These are phyloP conservation scores for Neogobius melanostomus DNA, from an alignment of 2,113 vertebrate species.

Conservation along the genomic window DNA sequence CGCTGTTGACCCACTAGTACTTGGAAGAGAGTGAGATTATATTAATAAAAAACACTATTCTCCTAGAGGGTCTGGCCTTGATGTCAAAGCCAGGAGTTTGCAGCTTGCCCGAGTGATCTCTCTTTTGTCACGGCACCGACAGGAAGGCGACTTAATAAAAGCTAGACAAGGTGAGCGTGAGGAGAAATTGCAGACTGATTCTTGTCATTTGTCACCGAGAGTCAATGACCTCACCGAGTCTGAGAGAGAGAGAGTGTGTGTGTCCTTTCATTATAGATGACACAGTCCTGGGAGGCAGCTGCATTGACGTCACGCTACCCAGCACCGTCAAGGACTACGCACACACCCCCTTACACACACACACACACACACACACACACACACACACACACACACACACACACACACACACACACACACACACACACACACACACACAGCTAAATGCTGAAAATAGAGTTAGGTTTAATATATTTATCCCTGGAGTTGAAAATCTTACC, in stretches of 20 bases:
- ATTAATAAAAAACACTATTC: background rate
- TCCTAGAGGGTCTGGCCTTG: slow-evolving; percentile 23
- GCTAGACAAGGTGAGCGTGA: slow-evolving; percentile 46
- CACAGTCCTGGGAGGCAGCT: slow-evolving; percentile 71
- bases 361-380: too few relatives aligned
- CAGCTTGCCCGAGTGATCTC: slow-evolving; percentile 12
- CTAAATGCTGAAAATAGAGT: too few relatives aligned
- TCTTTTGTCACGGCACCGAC: background rate
- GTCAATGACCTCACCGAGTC: slow-evolving; percentile 38
- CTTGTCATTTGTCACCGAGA: slow-evolving; percentile 54
- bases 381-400: too few relatives aligned
- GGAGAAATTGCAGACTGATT: slow-evolving; percentile 37
- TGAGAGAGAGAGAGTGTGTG: slow-evolving; percentile 6
- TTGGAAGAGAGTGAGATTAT: slow-evolving; percentile 18
- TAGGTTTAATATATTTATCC: too few relatives aligned
- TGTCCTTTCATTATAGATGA: slow-evolving; percentile 67
- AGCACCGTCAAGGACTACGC: slow-evolving; percentile 40
- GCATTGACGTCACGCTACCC: slow-evolving; percentile 71
- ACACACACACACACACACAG: too few relatives aligned
- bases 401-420: background rate
- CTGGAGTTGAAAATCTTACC: too few relatives aligned
- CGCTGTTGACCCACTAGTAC: slow-evolving; percentile 44
- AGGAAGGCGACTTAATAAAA: slow-evolving; percentile 13
- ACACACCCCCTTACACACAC: slow-evolving; percentile 17
- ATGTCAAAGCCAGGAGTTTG: slow-evolving; percentile 15